These are phyloP conservation scores for Harpagoxenus sublaevis DNA, from an alignment of 2,888 invertebrate species.

Conservation along the genomic window DNA sequence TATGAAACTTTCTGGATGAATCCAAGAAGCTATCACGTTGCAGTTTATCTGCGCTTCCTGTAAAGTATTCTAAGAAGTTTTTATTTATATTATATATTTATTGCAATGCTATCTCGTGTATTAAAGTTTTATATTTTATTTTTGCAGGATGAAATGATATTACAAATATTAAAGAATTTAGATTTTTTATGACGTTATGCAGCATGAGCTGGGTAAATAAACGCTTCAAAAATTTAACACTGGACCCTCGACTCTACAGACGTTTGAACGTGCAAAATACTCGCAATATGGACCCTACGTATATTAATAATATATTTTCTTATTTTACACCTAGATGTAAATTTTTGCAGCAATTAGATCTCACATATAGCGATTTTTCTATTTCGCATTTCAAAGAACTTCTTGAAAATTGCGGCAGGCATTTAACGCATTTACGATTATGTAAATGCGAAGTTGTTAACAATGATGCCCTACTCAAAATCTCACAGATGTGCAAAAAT, in stretches of 20 bases:
- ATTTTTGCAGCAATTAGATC: no score
- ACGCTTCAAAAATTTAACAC: constrained; percentile 91
- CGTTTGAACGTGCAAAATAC: constrained; percentile 86
- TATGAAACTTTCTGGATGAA: constrained; percentile 77
- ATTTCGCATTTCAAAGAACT: no score
- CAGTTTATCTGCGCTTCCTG: constrained; percentile 83
- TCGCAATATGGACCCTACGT: no score
- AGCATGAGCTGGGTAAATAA: constrained; percentile 92
- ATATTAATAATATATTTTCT: constrained; percentile 81
- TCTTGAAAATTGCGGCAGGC: constrained; percentile 87
- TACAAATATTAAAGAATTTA: constrained; percentile 91
- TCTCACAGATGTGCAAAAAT: constrained; percentile 90
- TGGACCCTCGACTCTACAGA: constrained; percentile 92
- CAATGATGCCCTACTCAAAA: constrained; percentile 89
- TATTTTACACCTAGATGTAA: constrained; percentile 88
- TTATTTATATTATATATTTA: constrained; percentile 10
- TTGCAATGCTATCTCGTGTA: neutral
- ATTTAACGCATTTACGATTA: constrained; percentile 92
- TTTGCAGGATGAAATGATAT: constrained; percentile 92
- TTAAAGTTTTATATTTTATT: constrained; percentile 18
- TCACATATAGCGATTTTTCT: no score
- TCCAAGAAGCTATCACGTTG: constrained; percentile 77
- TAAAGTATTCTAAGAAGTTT: constrained; percentile 69
- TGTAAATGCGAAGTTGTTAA: constrained; percentile 90
- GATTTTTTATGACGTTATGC: constrained; percentile 92